phyloP scores from a whole-genome alignment of 2,888 invertebrate species.

The Euphydryas editha region DNA sequence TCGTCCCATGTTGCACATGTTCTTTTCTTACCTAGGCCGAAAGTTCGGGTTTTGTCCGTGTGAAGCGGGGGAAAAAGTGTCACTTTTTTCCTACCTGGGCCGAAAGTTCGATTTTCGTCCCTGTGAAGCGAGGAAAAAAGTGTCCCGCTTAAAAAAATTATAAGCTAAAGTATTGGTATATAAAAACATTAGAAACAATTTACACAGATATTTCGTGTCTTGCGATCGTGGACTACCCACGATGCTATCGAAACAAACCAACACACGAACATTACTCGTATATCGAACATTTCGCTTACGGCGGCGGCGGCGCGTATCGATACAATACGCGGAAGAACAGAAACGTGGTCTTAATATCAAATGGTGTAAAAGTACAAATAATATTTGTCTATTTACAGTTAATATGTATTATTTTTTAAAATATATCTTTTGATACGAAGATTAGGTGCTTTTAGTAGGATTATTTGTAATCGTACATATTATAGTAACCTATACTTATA shows the following conservation, averaged over 20 bases:
- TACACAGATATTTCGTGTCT: slow-evolving; percentile 22
- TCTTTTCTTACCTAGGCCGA: too few species aligned
- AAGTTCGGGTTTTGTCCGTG: too few species aligned
- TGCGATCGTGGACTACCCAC: slow-evolving; percentile 62
- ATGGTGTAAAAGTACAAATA: not conserved
- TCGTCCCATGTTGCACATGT: too few species aligned
- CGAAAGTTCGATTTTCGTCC: too few species aligned
- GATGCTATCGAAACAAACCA: slow-evolving; percentile 60
- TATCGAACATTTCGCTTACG: slow-evolving; percentile 64
- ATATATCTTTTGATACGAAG: not conserved
- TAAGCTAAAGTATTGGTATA: too few species aligned
- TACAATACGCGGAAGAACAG: slow-evolving; percentile 73
- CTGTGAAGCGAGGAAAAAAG: too few species aligned
- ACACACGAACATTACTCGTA: slow-evolving; percentile 58
- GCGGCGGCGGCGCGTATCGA: slow-evolving; percentile 55
- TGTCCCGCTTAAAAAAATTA: too few species aligned
- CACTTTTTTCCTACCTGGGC: too few species aligned
- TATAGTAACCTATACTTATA: too few species aligned
- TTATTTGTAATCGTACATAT: too few species aligned
- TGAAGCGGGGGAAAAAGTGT: too few species aligned
- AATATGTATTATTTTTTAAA: not conserved
- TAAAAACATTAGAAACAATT: slow-evolving; percentile 7
- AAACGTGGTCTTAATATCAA: slow-evolving; percentile 33
- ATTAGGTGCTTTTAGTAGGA: too few species aligned
- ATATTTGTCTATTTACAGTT: not conserved